These are phyloP conservation scores for Takifugu rubripes DNA, from an alignment of 2,797 vertebrate species.

Conservation along the genomic window DNA sequence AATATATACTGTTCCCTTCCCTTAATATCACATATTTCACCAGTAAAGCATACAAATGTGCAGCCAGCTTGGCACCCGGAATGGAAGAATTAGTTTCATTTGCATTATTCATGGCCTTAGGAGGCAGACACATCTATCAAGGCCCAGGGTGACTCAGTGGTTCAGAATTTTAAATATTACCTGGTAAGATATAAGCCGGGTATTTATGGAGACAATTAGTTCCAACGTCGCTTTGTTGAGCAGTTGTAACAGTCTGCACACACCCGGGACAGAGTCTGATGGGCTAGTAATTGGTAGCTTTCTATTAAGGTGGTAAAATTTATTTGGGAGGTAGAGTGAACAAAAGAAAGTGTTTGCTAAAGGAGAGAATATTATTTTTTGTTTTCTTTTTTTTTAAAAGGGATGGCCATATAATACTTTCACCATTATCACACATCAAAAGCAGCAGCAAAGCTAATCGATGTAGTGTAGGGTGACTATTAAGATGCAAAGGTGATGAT, in stretches of 20 bases:
- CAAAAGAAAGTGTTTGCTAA: slow-evolving; percentile 35
- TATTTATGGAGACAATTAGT: slow-evolving; percentile 66
- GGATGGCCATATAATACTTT: slow-evolving; percentile 21
- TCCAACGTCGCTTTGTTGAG: slow-evolving; percentile 34
- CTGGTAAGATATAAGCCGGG: slow-evolving; percentile 48
- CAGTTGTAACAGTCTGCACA: slow-evolving; percentile 32
- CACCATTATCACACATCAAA: slow-evolving; percentile 43
- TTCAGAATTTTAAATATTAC: slow-evolving; percentile 64
- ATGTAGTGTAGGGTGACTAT: slow-evolving; percentile 44
- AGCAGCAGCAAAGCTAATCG: slow-evolving; percentile 49
- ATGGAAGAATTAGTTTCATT: slow-evolving; percentile 66
- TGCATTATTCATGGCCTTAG: slow-evolving; percentile 66
- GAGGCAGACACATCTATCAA: slow-evolving; percentile 64
- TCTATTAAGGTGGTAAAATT: slow-evolving; percentile 38
- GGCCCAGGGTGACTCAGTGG: slow-evolving; percentile 45
- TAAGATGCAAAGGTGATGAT: slow-evolving; percentile 54
- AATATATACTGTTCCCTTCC: slow-evolving; percentile 55
- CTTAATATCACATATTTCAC: slow-evolving; percentile 57
- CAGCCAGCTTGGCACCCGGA: slow-evolving; percentile 54
- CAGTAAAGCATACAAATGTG: slow-evolving; percentile 55
- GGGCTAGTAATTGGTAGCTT: slow-evolving; percentile 56
- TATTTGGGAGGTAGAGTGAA: slow-evolving; percentile 1
- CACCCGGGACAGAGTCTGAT: slow-evolving; percentile 37
- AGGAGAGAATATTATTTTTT: slow-evolving; percentile 36
- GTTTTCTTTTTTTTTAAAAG: slow-evolving; percentile 17